Conservation (phyloP, 2,888 invertebrate genomes). For the Leptinotarsa tumamoca region DNA sequence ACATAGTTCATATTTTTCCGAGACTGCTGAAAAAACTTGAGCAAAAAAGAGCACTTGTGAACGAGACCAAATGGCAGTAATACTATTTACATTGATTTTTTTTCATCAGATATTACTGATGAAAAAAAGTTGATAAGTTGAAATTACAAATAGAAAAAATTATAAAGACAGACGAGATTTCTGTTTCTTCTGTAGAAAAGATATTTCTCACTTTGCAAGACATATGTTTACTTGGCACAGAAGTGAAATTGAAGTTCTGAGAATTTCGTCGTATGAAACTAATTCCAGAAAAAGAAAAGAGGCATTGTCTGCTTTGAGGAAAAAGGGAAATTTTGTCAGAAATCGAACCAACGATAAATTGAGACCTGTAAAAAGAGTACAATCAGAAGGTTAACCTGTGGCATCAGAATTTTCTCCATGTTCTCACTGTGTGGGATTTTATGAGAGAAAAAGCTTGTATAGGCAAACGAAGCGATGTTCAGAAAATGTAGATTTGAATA, state of each 20-base stretch:
- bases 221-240: conserved; percentile 22
- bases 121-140: background rate
- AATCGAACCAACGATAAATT: background rate
- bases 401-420: background rate
- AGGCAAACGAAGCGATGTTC: background rate
- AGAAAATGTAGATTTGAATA: background rate
- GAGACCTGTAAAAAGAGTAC: background rate
- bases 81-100: too few species aligned
- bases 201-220: conserved; percentile 20
- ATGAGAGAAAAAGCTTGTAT: background rate
- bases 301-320: background rate
- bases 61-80: too few species aligned
- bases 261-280: background rate
- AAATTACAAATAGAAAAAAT: conserved; percentile 4
- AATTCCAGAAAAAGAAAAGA: background rate
- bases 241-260: background rate
- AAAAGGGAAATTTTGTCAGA: background rate
- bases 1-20: too few species aligned
- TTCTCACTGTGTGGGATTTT: background rate
- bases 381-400: background rate
- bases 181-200: conserved; percentile 12
- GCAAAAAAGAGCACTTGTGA: too few species aligned
- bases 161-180: conserved; percentile 20
- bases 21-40: too few species aligned
- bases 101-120: background rate